These are phyloP conservation scores for Oceanodroma tethys DNA, from an alignment of 2,113 vertebrate species.

Conservation along the genomic window DNA sequence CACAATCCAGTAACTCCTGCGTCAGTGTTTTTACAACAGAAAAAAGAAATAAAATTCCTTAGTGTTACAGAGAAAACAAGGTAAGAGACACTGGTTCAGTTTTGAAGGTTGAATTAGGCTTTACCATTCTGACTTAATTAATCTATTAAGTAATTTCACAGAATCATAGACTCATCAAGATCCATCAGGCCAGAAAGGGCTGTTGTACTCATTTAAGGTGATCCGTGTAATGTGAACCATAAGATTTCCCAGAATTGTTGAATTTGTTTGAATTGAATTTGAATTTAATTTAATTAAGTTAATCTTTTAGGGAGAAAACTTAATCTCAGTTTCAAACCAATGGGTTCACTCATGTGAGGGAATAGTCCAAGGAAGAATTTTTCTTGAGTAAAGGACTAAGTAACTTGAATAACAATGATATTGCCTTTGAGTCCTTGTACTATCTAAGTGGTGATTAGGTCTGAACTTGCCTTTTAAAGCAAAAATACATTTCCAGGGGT, in stretches of 20 bases:
- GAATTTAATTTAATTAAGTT: not conserved
- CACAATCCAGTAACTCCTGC: not conserved
- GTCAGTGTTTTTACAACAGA: not conserved
- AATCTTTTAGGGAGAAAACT: not conserved
- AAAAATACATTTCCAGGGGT: not conserved
- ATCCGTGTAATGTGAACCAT: accelerated
- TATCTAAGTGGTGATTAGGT: not conserved
- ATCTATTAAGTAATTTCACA: not conserved
- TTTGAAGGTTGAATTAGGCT: not conserved
- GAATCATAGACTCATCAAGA: not conserved
- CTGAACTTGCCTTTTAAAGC: constrained; percentile 13
- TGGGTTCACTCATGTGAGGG: not conserved
- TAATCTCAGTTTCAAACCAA: not conserved
- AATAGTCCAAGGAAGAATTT: constrained; percentile 13
- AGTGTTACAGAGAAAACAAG: not conserved
- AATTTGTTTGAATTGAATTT: constrained; percentile 6
- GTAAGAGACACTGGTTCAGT: not conserved
- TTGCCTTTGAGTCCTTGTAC: not conserved
- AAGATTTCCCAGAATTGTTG: not conserved
- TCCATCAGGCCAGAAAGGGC: not conserved
- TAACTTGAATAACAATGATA: not conserved
- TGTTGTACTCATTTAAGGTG: not conserved
- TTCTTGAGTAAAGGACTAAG: not conserved
- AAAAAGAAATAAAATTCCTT: not conserved
- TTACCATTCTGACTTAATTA: not conserved